Evolutionary conservation across 2,888 invertebrate genomes (phyloP).

Genomic region (Eurois occulta): DNA sequence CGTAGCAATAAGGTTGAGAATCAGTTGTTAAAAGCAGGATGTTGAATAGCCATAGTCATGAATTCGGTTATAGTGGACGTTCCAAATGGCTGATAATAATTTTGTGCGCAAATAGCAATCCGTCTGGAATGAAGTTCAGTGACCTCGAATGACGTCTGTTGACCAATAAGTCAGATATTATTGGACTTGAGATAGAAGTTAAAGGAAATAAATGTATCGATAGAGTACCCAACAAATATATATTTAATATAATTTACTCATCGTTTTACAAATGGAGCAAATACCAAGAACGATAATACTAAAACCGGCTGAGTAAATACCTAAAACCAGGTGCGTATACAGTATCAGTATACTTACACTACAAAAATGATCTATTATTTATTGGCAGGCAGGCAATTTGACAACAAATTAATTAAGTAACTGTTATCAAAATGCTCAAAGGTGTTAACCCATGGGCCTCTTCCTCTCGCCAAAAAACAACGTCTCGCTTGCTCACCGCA

Average conservation of each 20-base stretch:
- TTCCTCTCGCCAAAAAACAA: too few species aligned
- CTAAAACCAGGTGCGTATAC: not conserved
- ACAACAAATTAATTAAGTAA: not conserved
- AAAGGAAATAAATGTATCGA: constrained; percentile 10
- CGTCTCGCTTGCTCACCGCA: too few species aligned
- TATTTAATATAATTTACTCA: constrained; percentile 24
- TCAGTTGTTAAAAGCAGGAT: constrained; percentile 14
- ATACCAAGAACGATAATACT: not conserved
- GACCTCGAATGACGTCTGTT: constrained; percentile 18
- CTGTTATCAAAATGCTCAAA: not conserved
- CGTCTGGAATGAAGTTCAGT: constrained; percentile 5
- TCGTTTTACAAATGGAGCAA: constrained; percentile 2
- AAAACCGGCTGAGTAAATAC: not conserved
- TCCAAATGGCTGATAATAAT: constrained; percentile 42
- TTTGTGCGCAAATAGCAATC: constrained; percentile 27
- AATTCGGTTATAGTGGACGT: constrained; percentile 34
- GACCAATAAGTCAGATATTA: constrained; percentile 25
- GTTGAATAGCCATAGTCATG: constrained; percentile 25
- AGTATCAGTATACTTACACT: too few species aligned
- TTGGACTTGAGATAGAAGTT: constrained; percentile 4
- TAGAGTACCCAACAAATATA: constrained; percentile 18
- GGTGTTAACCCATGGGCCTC: not conserved
- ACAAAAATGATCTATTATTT: not conserved
- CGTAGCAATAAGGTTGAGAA: constrained; percentile 29
- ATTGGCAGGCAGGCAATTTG: not conserved